phyloP scores from a whole-genome alignment of 2,888 invertebrate genomes.

The Parnassius orleans region DNA sequence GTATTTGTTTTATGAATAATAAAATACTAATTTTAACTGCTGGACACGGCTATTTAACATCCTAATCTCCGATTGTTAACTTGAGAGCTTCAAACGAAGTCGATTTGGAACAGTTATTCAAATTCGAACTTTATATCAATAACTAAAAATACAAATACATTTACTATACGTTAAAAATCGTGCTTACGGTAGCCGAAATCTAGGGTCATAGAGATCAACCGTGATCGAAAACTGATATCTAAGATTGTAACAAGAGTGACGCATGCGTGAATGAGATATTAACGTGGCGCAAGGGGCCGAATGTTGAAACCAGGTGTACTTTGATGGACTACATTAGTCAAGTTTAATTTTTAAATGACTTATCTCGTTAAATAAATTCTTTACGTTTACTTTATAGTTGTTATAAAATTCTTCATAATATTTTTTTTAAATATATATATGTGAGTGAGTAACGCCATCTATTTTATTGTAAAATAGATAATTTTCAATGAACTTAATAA shows the following conservation, averaged over 20 bases:
- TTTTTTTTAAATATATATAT: too few relatives aligned
- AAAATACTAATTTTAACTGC: conserved; percentile 48
- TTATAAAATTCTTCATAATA: too few relatives aligned
- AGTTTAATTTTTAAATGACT: conserved; percentile 24
- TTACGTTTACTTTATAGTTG: background rate
- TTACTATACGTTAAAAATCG: conserved; percentile 51
- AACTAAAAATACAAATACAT: conserved; percentile 39
- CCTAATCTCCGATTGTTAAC: conserved; percentile 73
- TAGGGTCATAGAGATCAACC: conserved; percentile 75
- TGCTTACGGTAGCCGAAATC: conserved; percentile 77
- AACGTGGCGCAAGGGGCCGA: conserved; percentile 47
- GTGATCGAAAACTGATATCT: conserved; percentile 77
- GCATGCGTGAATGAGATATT: conserved; percentile 77
- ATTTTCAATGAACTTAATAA: too few relatives aligned
- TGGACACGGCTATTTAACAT: conserved; percentile 61
- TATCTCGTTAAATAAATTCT: conserved; percentile 2
- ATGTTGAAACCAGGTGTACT: conserved; percentile 50
- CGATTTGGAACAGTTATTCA: conserved; percentile 28
- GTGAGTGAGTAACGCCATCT: too few relatives aligned
- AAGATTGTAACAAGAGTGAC: conserved; percentile 68
- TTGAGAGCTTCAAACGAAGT: conserved; percentile 57
- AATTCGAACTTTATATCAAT: conserved; percentile 33
- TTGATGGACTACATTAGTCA: conserved; percentile 28
- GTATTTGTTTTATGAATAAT: conserved; percentile 45
- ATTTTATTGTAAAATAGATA: too few relatives aligned